Base-by-base conservation (phyloP, 2,113 vertebrate genomes). In the Callocephalon fimbriatum region DNA sequence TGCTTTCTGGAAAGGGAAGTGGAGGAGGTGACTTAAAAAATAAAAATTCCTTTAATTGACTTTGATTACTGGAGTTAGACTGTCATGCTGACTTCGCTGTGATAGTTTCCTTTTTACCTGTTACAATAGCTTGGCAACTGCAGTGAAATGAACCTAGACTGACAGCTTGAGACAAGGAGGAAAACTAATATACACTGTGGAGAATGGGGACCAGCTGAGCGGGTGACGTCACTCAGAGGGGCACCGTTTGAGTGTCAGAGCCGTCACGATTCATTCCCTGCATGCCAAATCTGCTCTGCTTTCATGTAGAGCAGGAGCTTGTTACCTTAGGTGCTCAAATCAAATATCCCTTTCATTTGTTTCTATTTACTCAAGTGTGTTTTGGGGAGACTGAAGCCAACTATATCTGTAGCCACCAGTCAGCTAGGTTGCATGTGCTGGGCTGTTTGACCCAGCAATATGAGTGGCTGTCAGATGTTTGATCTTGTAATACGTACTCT, bases 331-430 rank as follows among this genome's bases (percentile, higher is more conserved):
- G 73, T 97, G 75, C 62, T 94, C 18, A 9, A 95, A 93, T 89
- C 72, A 82, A 97, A 92, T 85, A 80, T 74, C 74, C 65, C 59
- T 79, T 94, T 89, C 77, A 91, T 96, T 95, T 94, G 75, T 91
- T 97, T 90, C 63, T 83, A 87, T 96, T 97, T 97, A 72, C 56
- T 97, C 83, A 87, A 80, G 65, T 92, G 62, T 92, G 12, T 93
- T 97, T 90, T 91, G 70, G 93, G 77, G 58, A 92, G 58, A n/a
- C 91, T 66, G 62, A 89, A 95, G 84, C 38, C 13, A 42, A 32
- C 79, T 65, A 72, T 45, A 51, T 80, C 68, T 89, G 40, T 82
- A 94, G 83, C 86, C 70, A 95, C 70, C 70, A 82, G 83, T 53
- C 86, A 81, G 1, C 79, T 67, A 63, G 44, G 61, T 73, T 95